These are phyloP conservation scores for Pyralis farinalis DNA, from an alignment of 2,888 invertebrate species.

Conservation along the genomic window DNA sequence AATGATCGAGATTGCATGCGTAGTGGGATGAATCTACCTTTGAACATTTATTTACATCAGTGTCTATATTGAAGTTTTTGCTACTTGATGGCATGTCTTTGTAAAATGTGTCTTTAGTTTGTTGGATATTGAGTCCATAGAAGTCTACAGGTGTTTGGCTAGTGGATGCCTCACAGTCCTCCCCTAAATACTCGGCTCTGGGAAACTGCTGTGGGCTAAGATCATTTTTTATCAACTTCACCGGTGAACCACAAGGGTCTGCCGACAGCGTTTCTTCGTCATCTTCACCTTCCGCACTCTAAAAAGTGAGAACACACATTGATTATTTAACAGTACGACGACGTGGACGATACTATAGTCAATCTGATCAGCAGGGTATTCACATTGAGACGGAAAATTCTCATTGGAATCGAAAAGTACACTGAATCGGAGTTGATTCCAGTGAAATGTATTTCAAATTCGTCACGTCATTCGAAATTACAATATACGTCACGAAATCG, in stretches of 20 bases:
- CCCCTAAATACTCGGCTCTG: constrained; percentile 23
- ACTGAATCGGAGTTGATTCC: no score
- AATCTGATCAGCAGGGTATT: no score
- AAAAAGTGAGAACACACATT: constrained; percentile 6
- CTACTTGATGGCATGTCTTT: constrained; percentile 69
- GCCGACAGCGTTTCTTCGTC: constrained; percentile 80
- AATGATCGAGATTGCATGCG: constrained; percentile 43
- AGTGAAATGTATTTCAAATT: no score
- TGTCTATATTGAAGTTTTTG: constrained; percentile 61
- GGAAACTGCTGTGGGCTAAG: constrained; percentile 43
- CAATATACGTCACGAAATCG: no score
- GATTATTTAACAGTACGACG: no score
- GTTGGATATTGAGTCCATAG: constrained; percentile 55
- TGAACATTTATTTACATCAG: constrained; percentile 45
- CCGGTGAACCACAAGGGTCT: constrained; percentile 66
- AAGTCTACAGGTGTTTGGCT: constrained; percentile 43
- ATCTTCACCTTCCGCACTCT: constrained; percentile 80
- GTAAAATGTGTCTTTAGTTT: constrained; percentile 59
- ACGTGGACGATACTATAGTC: no score
- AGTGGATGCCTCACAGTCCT: constrained; percentile 38
- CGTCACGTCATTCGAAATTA: no score
- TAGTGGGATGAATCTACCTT: constrained; percentile 41
- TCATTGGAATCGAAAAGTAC: no score
- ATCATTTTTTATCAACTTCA: constrained; percentile 56
- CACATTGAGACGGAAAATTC: no score